Evolutionary conservation across 1,140 invertebrate genomes (phyloP).

Genomic region (Proales similis): DNA sequence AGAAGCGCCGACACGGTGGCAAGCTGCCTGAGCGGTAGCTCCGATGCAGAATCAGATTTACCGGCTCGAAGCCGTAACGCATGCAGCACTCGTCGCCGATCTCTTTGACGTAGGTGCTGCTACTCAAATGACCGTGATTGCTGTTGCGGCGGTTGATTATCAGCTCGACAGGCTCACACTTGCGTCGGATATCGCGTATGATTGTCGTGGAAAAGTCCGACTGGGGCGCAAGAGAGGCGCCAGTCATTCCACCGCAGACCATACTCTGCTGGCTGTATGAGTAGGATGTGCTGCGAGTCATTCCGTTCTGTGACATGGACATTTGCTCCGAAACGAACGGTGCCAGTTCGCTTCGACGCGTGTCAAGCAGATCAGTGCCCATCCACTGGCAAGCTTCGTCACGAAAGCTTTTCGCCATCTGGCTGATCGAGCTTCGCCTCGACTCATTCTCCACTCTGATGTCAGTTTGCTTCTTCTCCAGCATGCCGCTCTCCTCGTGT

Average conservation of each 20-base stretch:
- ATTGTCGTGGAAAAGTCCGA: slow-evolving; percentile 34
- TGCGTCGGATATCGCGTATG: slow-evolving; percentile 4
- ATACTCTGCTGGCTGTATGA: not conserved
- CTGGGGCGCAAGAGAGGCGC: not conserved
- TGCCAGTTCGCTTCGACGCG: no score
- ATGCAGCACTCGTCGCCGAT: not conserved
- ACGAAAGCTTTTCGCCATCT: no score
- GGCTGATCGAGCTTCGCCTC: no score
- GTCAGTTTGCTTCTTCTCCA: no score
- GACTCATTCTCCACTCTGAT: no score
- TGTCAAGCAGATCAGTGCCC: no score
- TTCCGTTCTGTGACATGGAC: no score
- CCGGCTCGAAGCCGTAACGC: slow-evolving; percentile 6
- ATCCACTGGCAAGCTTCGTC: no score
- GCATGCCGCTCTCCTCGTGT: no score
- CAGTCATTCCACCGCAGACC: not conserved
- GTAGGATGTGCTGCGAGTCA: no score
- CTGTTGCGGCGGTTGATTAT: slow-evolving; percentile 20
- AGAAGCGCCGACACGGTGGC: no score
- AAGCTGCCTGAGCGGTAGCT: slow-evolving; percentile 16
- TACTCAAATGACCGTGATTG: not conserved
- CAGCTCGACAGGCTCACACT: slow-evolving; percentile 23
- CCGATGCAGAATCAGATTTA: slow-evolving; percentile 28
- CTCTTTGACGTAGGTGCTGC: slow-evolving; percentile 22
- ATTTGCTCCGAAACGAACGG: no score